Conservation (phyloP, 2,888 invertebrate species). For the Flexamia atlantica region DNA sequence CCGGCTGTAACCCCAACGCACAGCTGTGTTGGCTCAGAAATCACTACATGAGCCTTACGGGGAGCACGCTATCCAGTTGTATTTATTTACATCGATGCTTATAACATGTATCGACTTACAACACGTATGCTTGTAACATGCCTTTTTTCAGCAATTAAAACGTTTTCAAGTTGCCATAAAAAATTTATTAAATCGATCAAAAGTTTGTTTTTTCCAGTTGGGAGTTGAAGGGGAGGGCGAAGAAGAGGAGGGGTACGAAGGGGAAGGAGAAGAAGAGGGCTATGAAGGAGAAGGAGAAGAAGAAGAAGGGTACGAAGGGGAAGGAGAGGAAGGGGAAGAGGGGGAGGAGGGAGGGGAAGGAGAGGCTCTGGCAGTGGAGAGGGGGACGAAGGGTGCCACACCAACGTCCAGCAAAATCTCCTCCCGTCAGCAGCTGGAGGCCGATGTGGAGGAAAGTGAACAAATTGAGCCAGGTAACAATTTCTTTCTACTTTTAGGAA, state of each 20-base stretch:
- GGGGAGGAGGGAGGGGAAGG: background rate
- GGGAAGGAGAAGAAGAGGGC: background rate
- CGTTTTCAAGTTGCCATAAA: too few relatives aligned
- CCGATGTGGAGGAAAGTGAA: background rate
- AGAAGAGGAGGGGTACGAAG: background rate
- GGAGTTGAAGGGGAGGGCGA: background rate
- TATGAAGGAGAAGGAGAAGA: background rate
- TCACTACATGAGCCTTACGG: too few relatives aligned
- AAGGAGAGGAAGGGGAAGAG: background rate
- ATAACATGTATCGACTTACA: too few relatives aligned
- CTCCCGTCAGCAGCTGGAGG: constrained; percentile 15
- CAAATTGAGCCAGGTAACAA: background rate
- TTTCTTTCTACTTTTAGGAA: background rate
- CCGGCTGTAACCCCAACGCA: too few relatives aligned
- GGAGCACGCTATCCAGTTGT: too few relatives aligned
- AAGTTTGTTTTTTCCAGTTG: background rate
- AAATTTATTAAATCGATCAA: too few relatives aligned
- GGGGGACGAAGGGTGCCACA: background rate
- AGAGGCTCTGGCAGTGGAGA: background rate
- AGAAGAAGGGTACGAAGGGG: background rate
- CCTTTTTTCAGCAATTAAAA: too few relatives aligned
- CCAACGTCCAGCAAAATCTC: background rate
- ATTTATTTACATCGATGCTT: too few relatives aligned
- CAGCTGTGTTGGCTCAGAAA: too few relatives aligned
- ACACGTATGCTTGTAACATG: too few relatives aligned